Conservation (phyloP, 2,113 vertebrate species). For the Epinephelus moara region DNA sequence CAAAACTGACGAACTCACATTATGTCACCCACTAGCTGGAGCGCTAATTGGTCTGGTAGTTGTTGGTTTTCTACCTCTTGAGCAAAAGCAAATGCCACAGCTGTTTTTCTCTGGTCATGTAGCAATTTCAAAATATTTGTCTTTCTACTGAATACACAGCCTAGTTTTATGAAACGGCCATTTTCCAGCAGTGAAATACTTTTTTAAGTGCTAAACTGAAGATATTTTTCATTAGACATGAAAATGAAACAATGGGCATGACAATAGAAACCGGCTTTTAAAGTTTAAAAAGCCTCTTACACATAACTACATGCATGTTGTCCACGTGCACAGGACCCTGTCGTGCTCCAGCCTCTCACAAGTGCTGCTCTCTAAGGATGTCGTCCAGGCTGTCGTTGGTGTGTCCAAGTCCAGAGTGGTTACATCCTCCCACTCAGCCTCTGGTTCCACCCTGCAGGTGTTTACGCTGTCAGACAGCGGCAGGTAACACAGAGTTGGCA, state of each 20-base stretch:
- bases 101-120: too few species aligned
- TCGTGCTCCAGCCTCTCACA: constrained; percentile 65
- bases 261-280: neutral
- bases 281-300: neutral
- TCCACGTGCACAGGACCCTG: constrained; percentile 60
- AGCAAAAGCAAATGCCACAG: too few species aligned
- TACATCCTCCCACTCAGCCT: constrained; percentile 36
- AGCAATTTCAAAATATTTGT: too few species aligned
- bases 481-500: constrained; percentile 47
- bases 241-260: too few species aligned
- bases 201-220: neutral
- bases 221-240: neutral
- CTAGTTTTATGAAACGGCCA: too few species aligned
- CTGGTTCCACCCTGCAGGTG: constrained; percentile 63
- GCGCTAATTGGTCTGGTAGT: too few species aligned
- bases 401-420: constrained; percentile 70
- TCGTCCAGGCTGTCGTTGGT: constrained; percentile 60
- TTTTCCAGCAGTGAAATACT: too few species aligned
- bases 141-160: too few species aligned
- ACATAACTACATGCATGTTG: neutral
- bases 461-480: constrained; percentile 55
- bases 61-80: too few species aligned
- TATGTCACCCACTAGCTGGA: too few species aligned
- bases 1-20: too few species aligned
- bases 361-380: constrained; percentile 46